phyloP scores from a whole-genome alignment of 2,888 invertebrate species.

The Morpho helenor region DNA sequence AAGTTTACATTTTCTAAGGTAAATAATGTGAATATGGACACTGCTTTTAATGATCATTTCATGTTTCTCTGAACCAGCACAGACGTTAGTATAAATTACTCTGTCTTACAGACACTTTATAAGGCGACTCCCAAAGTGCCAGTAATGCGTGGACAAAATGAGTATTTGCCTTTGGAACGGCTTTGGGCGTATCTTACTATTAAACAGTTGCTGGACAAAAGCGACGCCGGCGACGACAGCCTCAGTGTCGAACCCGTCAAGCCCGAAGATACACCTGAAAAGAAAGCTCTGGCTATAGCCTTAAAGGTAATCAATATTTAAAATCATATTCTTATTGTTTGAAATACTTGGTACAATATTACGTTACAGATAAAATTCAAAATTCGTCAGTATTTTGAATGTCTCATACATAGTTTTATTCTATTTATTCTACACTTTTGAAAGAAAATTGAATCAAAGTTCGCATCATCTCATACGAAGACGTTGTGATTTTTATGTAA shows the following conservation, averaged over 20 bases:
- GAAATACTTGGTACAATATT: too few relatives aligned
- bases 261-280: conserved; percentile 63
- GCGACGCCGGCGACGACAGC: conserved; percentile 43
- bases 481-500: too few relatives aligned
- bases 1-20: neutral
- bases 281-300: conserved; percentile 70
- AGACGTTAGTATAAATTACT: too few relatives aligned
- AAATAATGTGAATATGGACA: neutral
- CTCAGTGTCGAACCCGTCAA: conserved; percentile 56
- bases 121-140: conserved; percentile 46
- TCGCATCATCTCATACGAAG: too few relatives aligned
- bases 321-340: too few relatives aligned
- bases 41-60: neutral
- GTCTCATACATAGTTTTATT: too few relatives aligned
- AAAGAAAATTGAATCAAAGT: too few relatives aligned
- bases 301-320: neutral
- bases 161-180: conserved; percentile 67
- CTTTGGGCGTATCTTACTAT: conserved; percentile 84
- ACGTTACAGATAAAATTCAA: too few relatives aligned
- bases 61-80: neutral
- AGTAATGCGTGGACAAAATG: conserved; percentile 34
- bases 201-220: conserved; percentile 80
- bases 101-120: conserved; percentile 45
- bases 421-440: too few relatives aligned
- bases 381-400: too few relatives aligned